Evolutionary conservation across 2,888 invertebrate species (phyloP).

Genomic region (Lycophotia porphyrea): DNA sequence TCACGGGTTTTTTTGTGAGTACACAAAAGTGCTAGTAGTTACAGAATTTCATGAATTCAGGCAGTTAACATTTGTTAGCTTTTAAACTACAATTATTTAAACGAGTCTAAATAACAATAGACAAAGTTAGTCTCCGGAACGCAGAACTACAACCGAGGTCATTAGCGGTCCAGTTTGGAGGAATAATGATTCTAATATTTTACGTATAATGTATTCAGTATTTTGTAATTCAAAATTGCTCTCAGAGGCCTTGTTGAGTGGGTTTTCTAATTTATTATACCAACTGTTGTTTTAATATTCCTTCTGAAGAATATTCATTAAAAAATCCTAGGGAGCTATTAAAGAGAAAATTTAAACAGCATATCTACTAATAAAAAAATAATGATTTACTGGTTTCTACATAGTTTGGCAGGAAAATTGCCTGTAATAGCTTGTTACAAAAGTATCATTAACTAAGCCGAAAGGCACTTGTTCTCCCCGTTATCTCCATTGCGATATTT

Average conservation of each 20-base stretch:
- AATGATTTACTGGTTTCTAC: not conserved
- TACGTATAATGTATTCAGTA: constrained; percentile 21
- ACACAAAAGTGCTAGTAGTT: not conserved
- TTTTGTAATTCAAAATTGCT: constrained; percentile 34
- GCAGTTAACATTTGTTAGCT: not conserved
- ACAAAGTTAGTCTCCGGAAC: constrained; percentile 19
- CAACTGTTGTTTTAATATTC: constrained; percentile 28
- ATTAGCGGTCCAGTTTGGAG: constrained; percentile 41
- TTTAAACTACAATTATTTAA: constrained; percentile 6
- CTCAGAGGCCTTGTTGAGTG: not conserved
- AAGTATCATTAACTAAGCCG: too few relatives aligned
- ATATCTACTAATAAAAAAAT: not conserved
- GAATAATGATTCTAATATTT: constrained; percentile 44
- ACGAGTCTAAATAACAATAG: constrained; percentile 26
- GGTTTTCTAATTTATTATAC: constrained; percentile 18
- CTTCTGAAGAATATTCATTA: constrained; percentile 1
- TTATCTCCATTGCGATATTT: too few relatives aligned
- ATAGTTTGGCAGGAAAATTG: not conserved
- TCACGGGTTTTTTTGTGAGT: not conserved
- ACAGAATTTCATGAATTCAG: not conserved
- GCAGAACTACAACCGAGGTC: constrained; percentile 23
- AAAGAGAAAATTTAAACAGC: constrained; percentile 2
- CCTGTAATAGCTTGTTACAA: not conserved
- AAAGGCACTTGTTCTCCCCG: too few relatives aligned
- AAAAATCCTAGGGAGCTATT: not conserved